phyloP scores from a whole-genome alignment of 2,888 invertebrate genomes.

The Rhagophthalmus giganteus region DNA sequence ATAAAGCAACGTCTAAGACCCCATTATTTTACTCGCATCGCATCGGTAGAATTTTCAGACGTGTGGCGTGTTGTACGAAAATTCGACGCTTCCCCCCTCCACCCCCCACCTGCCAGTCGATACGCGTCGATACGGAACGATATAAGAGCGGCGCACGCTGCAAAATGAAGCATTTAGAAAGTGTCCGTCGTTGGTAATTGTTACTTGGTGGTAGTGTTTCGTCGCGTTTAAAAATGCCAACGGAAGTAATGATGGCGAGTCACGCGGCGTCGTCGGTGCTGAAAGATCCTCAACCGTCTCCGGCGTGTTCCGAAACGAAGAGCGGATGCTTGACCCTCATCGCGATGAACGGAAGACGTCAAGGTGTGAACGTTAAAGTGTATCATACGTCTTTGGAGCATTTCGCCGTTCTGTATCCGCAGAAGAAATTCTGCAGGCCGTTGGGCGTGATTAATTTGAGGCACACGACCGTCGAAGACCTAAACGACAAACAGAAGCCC shows the following conservation, averaged over 20 bases:
- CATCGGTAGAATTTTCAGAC: too few relatives aligned
- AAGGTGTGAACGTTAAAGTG: slow-evolving; percentile 66
- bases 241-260: slow-evolving; percentile 52
- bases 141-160: too few relatives aligned
- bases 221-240: slow-evolving; percentile 56
- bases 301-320: slow-evolving; percentile 63
- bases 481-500: slow-evolving; percentile 50
- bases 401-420: slow-evolving; percentile 67
- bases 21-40: too few relatives aligned
- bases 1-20: too few relatives aligned
- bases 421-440: slow-evolving; percentile 65
- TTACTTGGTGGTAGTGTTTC: too few relatives aligned
- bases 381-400: slow-evolving; percentile 67
- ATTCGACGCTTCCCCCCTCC: too few relatives aligned
- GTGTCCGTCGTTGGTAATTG: too few relatives aligned
- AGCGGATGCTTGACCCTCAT: slow-evolving; percentile 65
- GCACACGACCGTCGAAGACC: slow-evolving; percentile 62
- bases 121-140: too few relatives aligned
- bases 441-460: slow-evolving; percentile 65
- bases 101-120: too few relatives aligned
- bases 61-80: too few relatives aligned
- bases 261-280: slow-evolving; percentile 48
- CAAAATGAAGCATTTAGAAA: too few relatives aligned
- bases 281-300: slow-evolving; percentile 50
- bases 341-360: slow-evolving; percentile 62